Base-by-base conservation (phyloP, 2,797 vertebrate species). In the Tapirus indicus region DNA sequence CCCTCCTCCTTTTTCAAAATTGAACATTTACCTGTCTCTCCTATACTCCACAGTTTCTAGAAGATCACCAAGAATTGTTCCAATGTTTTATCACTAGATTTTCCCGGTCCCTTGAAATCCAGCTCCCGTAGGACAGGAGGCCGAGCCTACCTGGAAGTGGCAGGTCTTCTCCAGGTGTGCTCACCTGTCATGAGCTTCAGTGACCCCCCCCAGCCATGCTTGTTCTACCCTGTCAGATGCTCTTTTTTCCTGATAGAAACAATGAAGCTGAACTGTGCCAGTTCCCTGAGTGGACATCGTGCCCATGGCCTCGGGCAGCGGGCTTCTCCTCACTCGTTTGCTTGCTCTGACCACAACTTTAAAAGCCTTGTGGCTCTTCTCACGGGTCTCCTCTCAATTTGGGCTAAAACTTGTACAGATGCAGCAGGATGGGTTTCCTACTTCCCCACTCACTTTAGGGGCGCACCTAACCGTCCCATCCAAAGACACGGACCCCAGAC, bases 251-350 rank as follows among this genome's bases (percentile, higher is more conserved):
- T 16, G 54, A 41, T 12, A 74, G 71, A 29, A 25, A 18, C 47
- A 29, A 16, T 0, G 13, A n/a, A 25, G 11, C 16, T 14, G n/a
- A n/a, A 32, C 7, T 0, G 35, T 2, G 32, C 11, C 11, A 1
- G 6, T 27, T 52, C 56, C 10, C 25, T 54, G 41, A 1, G 5
- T 2, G 5, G 1, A 25, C 14, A 14, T 21, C 4, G 2, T 2
- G 4, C 7, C 6, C 23, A 25, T 4, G 68, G 38, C 52, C 49
- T 32, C 5, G 5, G 32, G 32, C 47, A 8, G 2, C 27, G 0
- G 1, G 56, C 56, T 7, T 17, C 27, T 72, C 32, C 52, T 44
- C n/a, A 21, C 21, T 23, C 23, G 4, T 23, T 27, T 13, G 9
- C 91, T 69, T 2, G 47, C 52, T 60, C 23, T 4, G 38, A 11